A percentile compares a stretch with the other conserved stretches of the same genome.
Evolutionary conservation across 2,113 vertebrate genomes (phyloP).

Genomic region (Monopterus albus): DNA sequence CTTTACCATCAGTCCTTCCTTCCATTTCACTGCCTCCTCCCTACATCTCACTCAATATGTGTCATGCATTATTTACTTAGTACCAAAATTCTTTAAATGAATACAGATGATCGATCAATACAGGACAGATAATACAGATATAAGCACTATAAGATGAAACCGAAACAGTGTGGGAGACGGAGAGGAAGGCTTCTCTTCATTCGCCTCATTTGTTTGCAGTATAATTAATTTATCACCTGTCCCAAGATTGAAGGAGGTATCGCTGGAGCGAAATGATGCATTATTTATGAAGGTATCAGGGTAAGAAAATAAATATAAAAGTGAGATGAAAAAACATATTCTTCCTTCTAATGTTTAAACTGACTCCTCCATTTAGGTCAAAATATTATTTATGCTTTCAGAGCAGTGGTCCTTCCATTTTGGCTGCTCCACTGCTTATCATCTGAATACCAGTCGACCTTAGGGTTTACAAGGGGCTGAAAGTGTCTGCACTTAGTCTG

Average conservation of each 20-base stretch:
- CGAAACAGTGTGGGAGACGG: conserved; percentile 3
- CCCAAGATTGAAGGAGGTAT: conserved; percentile 44
- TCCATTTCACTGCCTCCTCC: neutral
- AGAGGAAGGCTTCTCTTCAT: conserved; percentile 26
- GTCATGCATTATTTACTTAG: conserved; percentile 1
- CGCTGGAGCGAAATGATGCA: conserved; percentile 45
- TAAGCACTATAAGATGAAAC: conserved; percentile 15
- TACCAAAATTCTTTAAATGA: conserved; percentile 12
- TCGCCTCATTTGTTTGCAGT: conserved; percentile 34
- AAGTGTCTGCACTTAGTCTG: conserved; percentile 47
- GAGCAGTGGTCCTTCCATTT: conserved; percentile 24
- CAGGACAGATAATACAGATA: conserved; percentile 3
- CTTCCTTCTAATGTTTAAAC: conserved; percentile 25
- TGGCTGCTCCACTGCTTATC: conserved; percentile 50
- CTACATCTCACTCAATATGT: neutral
- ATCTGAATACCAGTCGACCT: conserved; percentile 56
- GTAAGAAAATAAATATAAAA: conserved; percentile 38
- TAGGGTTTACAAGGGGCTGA: conserved; percentile 55
- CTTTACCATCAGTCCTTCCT: neutral
- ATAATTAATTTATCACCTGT: conserved; percentile 71
- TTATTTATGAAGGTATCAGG: conserved; percentile 64
- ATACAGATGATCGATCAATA: conserved; percentile 41
- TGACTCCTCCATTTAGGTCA: conserved; percentile 35
- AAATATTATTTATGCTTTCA: conserved; percentile 57
- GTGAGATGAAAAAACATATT: neutral